Base-by-base conservation (phyloP, 2,113 vertebrate species). In the Macquaria ambigua region DNA sequence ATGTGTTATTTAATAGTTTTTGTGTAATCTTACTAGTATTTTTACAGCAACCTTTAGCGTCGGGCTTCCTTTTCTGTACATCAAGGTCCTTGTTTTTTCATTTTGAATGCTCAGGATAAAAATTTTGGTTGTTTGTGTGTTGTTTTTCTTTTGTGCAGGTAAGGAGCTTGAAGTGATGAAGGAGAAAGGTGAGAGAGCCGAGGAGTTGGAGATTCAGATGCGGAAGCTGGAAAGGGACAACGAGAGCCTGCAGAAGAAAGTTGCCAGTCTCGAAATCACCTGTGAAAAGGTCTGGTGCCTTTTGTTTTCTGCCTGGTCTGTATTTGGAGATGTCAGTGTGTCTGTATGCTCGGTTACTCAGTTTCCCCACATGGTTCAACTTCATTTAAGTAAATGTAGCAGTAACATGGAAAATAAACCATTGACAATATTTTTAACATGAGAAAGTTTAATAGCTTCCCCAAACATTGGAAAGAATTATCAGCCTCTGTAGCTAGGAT, bases 81-180 rank as follows among this genome's bases (percentile, higher is more conserved):
- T 18, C 6, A 12, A 5, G 2, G 15, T 37, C 5, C 7, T 39
- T 31, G 25, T 67, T 62, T 68, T 56, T 37, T 41, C 1, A 25
- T n/a, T 48, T 62, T 41, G 6, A 50, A 28, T 74, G 50, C 23
- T n/a, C 14, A 9, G 7, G 12, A 50, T 55, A 8, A 77, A n/a
- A 20, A 21, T 37, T 10, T 1, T 86, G 34, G 23, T 46, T 77
- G 5, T 76, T 5, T 70, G 23, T 39, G 37, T 58, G 10, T 64
- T 31, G 74, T 52, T 62, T 53, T 50, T 56, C 66, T 56, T 53
- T 25, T 0, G 10, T 84, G n/a, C 87, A 95, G 94, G 94, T 66
- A 99, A 98, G 89, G 98, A 99, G 71, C 91, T 99, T 43, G 98
- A 98, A 75, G 96, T 96, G 85, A 96, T 96, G 88, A 98, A 97